phyloP scores from a whole-genome alignment of 2,113 vertebrate species.

The zebrafish (Danio rerio) region DNA sequence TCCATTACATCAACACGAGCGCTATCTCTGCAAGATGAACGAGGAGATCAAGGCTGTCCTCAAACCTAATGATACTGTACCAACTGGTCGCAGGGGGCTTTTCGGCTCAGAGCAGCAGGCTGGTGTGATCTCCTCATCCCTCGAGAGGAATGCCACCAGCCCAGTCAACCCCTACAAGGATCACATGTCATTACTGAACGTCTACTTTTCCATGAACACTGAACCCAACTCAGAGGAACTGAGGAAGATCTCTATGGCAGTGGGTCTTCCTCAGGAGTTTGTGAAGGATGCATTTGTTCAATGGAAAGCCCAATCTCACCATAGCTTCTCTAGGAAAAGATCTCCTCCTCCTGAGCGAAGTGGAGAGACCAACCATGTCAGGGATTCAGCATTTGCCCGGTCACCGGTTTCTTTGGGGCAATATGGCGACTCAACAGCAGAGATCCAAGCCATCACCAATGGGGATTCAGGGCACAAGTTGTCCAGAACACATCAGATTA shows the following conservation, averaged over 20 bases:
- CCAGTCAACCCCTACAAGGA: slow-evolving; percentile 90
- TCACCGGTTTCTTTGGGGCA: slow-evolving; percentile 79
- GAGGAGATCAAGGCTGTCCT: slow-evolving; percentile 96
- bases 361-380: slow-evolving; percentile 80
- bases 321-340: slow-evolving; percentile 82
- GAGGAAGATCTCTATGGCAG: slow-evolving; percentile 94
- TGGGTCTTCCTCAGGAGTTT: slow-evolving; percentile 94
- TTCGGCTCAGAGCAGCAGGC: slow-evolving; percentile 84
- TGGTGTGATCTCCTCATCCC: slow-evolving; percentile 83
- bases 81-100: slow-evolving; percentile 78
- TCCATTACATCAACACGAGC: slow-evolving; percentile 96
- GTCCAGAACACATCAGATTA: slow-evolving; percentile 88
- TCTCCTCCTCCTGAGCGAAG: slow-evolving; percentile 84
- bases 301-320: slow-evolving; percentile 84
- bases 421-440: slow-evolving; percentile 83
- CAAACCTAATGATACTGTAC: slow-evolving; percentile 86
- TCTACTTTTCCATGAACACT: slow-evolving; percentile 96
- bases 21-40: slow-evolving; percentile 97
- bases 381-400: slow-evolving; percentile 85
- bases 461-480: slow-evolving; percentile 88
- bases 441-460: slow-evolving; percentile 87
- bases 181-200: slow-evolving; percentile 94
- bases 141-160: slow-evolving; percentile 86
- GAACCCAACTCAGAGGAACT: slow-evolving; percentile 96
- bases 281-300: slow-evolving; percentile 95